Conservation (phyloP, 2,113 vertebrate genomes). For the Anthoscopus minutus region DNA sequence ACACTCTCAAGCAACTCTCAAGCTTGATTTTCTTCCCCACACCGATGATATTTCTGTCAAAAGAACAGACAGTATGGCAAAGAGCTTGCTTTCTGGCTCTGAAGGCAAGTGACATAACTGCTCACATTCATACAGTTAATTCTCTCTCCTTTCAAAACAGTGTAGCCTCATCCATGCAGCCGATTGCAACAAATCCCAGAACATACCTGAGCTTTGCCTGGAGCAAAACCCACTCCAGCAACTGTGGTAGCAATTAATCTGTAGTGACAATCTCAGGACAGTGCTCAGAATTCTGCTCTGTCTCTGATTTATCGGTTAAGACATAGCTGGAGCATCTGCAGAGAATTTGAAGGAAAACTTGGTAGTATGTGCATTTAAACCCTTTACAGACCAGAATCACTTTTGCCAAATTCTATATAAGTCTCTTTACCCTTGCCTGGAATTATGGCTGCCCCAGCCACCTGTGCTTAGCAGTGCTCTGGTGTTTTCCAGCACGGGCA, state of each 20-base stretch:
- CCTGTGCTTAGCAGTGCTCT: neutral
- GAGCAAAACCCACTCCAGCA: neutral
- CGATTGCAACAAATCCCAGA: neutral
- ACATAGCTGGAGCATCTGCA: neutral
- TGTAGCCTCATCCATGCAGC: neutral
- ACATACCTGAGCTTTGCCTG: neutral
- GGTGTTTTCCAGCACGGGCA: neutral
- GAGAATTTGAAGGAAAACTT: neutral
- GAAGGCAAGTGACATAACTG: neutral
- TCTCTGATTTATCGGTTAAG: conserved; percentile 24
- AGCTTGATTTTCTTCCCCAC: neutral
- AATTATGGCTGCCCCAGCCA: neutral
- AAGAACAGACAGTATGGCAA: neutral
- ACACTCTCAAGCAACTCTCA: neutral
- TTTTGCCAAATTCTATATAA: conserved; percentile 4
- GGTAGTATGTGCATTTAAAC: neutral
- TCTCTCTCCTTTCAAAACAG: neutral
- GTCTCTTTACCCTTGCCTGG: neutral
- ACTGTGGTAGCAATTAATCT: neutral
- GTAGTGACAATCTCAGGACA: conserved; percentile 21
- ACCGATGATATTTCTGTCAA: neutral
- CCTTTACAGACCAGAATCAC: neutral
- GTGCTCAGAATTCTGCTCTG: neutral
- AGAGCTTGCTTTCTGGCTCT: neutral
- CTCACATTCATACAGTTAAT: neutral